Evolutionary conservation across 2,888 invertebrate species (phyloP).

Genomic region (Tetranychus truncatus): DNA sequence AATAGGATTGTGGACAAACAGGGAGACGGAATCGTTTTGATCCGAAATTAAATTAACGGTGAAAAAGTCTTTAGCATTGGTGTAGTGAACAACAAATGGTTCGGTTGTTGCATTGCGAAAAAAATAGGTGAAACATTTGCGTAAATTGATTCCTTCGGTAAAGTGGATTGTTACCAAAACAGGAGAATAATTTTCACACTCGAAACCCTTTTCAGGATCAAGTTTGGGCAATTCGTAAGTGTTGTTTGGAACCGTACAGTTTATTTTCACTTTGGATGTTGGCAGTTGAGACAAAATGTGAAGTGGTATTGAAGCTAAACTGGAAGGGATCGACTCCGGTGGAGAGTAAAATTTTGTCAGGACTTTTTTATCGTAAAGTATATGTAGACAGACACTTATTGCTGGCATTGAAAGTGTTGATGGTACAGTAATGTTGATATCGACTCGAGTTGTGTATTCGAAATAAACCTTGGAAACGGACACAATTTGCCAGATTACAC

Average conservation of each 20-base stretch:
- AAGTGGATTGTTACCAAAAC: background rate
- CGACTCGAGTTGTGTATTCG: background rate
- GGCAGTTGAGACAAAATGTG: background rate
- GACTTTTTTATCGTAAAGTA: background rate
- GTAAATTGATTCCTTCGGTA: background rate
- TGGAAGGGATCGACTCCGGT: background rate
- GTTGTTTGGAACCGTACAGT: background rate
- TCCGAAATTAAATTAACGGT: background rate
- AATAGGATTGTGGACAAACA: background rate
- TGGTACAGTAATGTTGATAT: background rate
- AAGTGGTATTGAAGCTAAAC: background rate
- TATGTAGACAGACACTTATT: background rate
- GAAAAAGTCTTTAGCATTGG: background rate
- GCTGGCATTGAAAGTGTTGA: background rate
- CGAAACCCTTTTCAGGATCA: background rate
- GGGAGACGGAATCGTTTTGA: background rate
- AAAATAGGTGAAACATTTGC: background rate
- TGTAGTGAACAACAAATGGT: background rate
- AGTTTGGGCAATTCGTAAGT: background rate
- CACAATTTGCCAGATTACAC: background rate
- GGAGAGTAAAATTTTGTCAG: background rate
- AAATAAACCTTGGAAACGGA: background rate
- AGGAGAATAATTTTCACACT: background rate
- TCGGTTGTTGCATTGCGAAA: background rate
- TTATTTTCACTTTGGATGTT: background rate